phyloP scores from a whole-genome alignment of 2,888 invertebrate genomes.

The Diachrysia chrysitis region DNA sequence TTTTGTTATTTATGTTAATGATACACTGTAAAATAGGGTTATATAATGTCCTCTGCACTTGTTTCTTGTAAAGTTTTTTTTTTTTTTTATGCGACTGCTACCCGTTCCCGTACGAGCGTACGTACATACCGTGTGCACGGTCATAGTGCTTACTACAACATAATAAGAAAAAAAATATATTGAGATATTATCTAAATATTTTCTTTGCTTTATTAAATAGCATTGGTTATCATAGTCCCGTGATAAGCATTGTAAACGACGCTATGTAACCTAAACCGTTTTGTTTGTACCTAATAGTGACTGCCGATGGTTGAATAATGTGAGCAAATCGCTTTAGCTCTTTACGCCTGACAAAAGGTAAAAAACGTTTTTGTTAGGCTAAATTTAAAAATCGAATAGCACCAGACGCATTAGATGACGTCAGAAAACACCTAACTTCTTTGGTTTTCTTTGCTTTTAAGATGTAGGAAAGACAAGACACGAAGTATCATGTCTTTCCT shows the following conservation, averaged over 20 bases:
- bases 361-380: not conserved
- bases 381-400: not conserved
- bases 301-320: not conserved
- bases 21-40: too few species aligned
- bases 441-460: not conserved
- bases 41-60: too few species aligned
- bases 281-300: not conserved
- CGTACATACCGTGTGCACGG: too few species aligned
- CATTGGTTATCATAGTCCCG: not conserved
- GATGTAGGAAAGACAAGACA: conserved; percentile 3
- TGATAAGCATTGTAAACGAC: conserved; percentile 1
- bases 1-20: too few species aligned
- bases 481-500: conserved; percentile 20
- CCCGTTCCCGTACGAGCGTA: too few species aligned
- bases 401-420: not conserved
- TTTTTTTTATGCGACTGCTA: too few species aligned
- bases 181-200: not conserved
- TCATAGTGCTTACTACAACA: too few species aligned
- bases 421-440: not conserved
- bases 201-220: not conserved
- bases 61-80: not conserved
- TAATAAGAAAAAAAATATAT: too few species aligned
- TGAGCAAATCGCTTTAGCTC: not conserved
- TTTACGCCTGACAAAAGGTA: not conserved
- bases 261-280: not conserved